phyloP scores from a whole-genome alignment of 1,140 invertebrate species.

The Listronotus bonariensis region DNA sequence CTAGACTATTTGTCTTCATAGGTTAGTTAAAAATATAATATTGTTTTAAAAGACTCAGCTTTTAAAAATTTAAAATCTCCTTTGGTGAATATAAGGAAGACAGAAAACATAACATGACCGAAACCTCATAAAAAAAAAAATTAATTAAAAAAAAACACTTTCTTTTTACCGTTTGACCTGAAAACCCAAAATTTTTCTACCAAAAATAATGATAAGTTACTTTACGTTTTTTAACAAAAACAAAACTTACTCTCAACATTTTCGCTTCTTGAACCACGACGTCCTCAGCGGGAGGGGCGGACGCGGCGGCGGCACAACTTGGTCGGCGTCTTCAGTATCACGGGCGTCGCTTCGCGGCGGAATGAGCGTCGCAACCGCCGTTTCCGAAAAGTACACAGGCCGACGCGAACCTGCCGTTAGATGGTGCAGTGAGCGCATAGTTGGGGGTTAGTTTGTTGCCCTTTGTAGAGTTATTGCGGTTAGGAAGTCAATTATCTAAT shows the following conservation, averaged over 20 bases:
- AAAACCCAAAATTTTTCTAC: too few species aligned
- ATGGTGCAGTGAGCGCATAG: conserved; percentile 23
- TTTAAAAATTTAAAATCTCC: too few species aligned
- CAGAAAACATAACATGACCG: too few species aligned
- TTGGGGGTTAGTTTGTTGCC: neutral
- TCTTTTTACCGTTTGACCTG: too few species aligned
- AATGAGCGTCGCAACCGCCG: conserved; percentile 33
- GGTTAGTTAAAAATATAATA: too few species aligned
- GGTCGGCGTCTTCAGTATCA: conserved; percentile 26
- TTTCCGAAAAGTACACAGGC: conserved; percentile 44
- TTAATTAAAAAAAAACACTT: too few species aligned
- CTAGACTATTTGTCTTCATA: too few species aligned
- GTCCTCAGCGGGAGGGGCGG: conserved; percentile 39
- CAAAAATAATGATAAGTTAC: too few species aligned
- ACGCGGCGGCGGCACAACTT: conserved; percentile 42
- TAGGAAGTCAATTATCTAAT: neutral
- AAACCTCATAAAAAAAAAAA: too few species aligned
- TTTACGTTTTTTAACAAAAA: too few species aligned
- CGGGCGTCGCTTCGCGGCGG: conserved; percentile 35
- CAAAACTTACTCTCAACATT: conserved; percentile 48
- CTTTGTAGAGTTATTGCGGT: neutral
- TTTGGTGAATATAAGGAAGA: too few species aligned
- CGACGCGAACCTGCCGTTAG: conserved; percentile 46
- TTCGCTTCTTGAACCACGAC: conserved; percentile 2
- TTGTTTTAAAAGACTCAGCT: too few species aligned